These are phyloP conservation scores for Ormyrus rosae DNA, from an alignment of 2,888 invertebrate species.

Conservation along the genomic window DNA sequence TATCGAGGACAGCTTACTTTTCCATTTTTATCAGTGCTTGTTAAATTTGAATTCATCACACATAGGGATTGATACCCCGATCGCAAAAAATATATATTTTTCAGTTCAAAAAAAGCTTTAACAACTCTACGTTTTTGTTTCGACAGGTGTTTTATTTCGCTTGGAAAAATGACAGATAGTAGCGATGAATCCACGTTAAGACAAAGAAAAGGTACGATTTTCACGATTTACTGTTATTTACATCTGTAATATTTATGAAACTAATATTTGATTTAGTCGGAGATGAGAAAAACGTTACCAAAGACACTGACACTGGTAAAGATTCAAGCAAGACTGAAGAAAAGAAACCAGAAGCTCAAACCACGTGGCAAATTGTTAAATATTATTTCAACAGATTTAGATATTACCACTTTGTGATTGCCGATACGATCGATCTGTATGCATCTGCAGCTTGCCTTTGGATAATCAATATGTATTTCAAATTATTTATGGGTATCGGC, in stretches of 20 bases:
- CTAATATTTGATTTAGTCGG: not conserved
- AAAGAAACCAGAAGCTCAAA: constrained; percentile 8
- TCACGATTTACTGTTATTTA: too few species aligned
- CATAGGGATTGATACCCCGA: constrained; percentile 9
- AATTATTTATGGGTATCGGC: constrained; percentile 51
- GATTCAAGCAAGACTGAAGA: not conserved
- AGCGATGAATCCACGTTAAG: constrained; percentile 22
- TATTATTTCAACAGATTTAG: constrained; percentile 64
- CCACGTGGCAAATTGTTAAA: constrained; percentile 57
- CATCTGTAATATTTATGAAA: too few species aligned
- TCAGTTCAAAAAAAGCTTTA: constrained; percentile 32
- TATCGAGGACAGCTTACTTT: constrained; percentile 47
- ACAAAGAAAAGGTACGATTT: constrained; percentile 48
- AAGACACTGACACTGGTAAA: constrained; percentile 3
- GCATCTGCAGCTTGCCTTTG: constrained; percentile 58
- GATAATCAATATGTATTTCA: constrained; percentile 60
- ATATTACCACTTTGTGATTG: constrained; percentile 63
- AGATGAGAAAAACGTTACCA: not conserved
- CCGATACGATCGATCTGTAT: constrained; percentile 61
- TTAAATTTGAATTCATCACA: constrained; percentile 49
- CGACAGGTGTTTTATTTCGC: constrained; percentile 43
- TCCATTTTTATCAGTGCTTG: constrained; percentile 38
- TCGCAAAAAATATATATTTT: constrained; percentile 30
- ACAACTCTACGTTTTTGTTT: constrained; percentile 28
- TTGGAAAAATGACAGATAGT: constrained; percentile 47